phyloP scores from a whole-genome alignment of 2,113 vertebrate genomes.

The Corvus cornix region DNA sequence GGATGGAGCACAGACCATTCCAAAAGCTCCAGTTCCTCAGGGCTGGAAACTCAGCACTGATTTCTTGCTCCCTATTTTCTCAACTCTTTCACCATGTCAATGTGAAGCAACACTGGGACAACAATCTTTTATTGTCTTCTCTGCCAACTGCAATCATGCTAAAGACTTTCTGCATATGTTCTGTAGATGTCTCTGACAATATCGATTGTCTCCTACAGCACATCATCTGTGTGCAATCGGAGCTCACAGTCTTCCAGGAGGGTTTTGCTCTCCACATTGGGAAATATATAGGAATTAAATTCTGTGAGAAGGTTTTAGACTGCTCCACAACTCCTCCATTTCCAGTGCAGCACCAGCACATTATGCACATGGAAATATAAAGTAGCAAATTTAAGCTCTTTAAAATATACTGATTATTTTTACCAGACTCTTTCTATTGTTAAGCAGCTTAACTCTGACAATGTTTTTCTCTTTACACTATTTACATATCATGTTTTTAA shows the following conservation, averaged over 20 bases:
- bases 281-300: neutral
- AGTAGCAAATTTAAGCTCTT: neutral
- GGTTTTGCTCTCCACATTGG: neutral
- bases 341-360: neutral
- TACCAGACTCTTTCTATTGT: neutral
- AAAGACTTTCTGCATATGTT: neutral
- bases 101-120: accelerated
- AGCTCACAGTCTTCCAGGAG: neutral
- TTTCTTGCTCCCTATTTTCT: neutral
- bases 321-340: neutral
- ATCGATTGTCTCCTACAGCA: neutral
- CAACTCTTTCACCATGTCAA: accelerated
- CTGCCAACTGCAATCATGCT: neutral
- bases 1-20: neutral
- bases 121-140: neutral
- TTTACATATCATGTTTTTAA: neutral
- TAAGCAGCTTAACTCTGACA: neutral
- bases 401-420: neutral
- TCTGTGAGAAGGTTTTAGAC: neutral
- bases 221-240: neutral
- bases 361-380: neutral
- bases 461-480: neutral
- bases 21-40: neutral
- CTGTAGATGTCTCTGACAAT: neutral
- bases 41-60: neutral